These are phyloP conservation scores for Clupea harengus DNA, from an alignment of 2,113 vertebrate species.

Conservation along the genomic window DNA sequence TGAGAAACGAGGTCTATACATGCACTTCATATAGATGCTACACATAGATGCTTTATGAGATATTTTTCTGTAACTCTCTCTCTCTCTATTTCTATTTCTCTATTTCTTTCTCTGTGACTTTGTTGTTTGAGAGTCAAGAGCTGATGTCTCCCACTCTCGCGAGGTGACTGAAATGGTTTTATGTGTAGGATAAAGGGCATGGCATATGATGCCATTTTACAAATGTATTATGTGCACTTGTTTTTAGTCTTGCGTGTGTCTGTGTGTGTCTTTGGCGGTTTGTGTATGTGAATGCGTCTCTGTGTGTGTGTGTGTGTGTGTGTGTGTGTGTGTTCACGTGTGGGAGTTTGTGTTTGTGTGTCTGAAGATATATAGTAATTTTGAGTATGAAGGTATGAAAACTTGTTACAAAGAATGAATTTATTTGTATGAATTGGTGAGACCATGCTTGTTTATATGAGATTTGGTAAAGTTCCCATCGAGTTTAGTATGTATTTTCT, in stretches of 20 bases:
- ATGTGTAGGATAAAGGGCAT: conserved; percentile 18
- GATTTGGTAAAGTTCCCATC: conserved; percentile 1
- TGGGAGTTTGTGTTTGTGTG: conserved; percentile 7
- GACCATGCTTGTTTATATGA: background rate
- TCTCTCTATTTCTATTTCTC: background rate
- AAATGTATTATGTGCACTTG: conserved; percentile 46
- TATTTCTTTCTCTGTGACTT: conserved; percentile 2
- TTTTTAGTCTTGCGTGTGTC: conserved; percentile 37
- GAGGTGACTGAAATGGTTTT: conserved; percentile 15
- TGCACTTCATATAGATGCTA: conserved; percentile 32
- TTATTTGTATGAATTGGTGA: conserved; percentile 10
- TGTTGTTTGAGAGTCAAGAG: background rate
- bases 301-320: conserved; percentile 14
- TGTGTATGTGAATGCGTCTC: background rate
- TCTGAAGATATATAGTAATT: background rate
- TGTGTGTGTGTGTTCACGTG: background rate
- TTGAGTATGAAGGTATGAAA: conserved; percentile 9
- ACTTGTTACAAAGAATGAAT: background rate
- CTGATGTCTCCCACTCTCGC: background rate
- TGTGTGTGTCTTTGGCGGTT: conserved; percentile 11
- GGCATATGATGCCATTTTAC: conserved; percentile 43
- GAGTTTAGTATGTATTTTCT: conserved; percentile 4
- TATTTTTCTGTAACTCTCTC: background rate
- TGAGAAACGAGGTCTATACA: conserved; percentile 33
- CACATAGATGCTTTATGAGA: background rate